These are phyloP conservation scores for Microcebus jonahi DNA, from an alignment of 2,113 vertebrate genomes.

Conservation along the genomic window DNA sequence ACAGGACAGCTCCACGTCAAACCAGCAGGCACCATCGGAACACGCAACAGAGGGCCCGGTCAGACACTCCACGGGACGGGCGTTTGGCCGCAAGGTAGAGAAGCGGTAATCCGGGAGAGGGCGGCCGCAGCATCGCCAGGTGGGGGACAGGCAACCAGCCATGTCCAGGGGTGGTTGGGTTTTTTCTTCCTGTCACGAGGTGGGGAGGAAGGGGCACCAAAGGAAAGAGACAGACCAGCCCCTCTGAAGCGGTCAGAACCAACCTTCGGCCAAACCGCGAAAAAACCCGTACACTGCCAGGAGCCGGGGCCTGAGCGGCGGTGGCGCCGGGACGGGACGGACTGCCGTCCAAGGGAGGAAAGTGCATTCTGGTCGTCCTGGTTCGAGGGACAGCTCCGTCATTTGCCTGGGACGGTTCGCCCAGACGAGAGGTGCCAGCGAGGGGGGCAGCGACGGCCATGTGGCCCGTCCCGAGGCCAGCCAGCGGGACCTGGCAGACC, in stretches of 20 bases:
- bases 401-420: slow-evolving; percentile 38
- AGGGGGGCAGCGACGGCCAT: background rate
- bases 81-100: slow-evolving; percentile 88
- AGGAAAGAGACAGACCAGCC: slow-evolving; percentile 80
- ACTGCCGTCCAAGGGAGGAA: slow-evolving; percentile 77
- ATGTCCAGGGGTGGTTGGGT: slow-evolving; percentile 61
- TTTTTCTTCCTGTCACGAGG: slow-evolving; percentile 63
- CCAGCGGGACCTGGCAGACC: slow-evolving; percentile 23
- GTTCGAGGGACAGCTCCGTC: slow-evolving; percentile 54
- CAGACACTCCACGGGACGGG: slow-evolving; percentile 91
- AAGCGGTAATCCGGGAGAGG: slow-evolving; percentile 84
- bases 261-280: slow-evolving; percentile 74
- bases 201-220: slow-evolving; percentile 55
- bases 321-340: slow-evolving; percentile 77
- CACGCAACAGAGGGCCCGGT: slow-evolving; percentile 90
- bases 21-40: slow-evolving; percentile 89
- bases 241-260: slow-evolving; percentile 80
- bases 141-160: slow-evolving; percentile 80
- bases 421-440: background rate
- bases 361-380: slow-evolving; percentile 71
- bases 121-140: slow-evolving; percentile 76
- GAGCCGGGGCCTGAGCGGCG: slow-evolving; percentile 73
- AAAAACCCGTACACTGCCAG: slow-evolving; percentile 81
- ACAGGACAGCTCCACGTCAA: slow-evolving; percentile 89
- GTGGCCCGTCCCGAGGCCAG: slow-evolving; percentile 1